phyloP scores from a whole-genome alignment of 2,797 vertebrate species.

The Macropodus opercularis region DNA sequence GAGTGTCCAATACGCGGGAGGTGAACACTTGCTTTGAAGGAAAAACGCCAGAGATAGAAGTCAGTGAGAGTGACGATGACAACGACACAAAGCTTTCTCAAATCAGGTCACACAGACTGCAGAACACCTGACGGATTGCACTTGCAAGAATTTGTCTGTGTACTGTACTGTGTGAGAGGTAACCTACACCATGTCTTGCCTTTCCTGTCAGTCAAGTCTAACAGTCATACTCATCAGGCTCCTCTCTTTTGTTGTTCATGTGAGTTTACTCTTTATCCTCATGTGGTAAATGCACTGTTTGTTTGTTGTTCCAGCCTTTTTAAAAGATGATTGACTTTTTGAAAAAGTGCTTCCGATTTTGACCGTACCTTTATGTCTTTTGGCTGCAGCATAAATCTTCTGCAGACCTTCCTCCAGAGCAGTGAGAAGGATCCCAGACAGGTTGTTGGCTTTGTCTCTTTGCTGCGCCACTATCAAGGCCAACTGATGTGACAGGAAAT shows the following conservation, averaged over 20 bases:
- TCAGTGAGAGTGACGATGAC: background rate
- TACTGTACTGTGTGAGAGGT: background rate
- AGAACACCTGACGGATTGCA: too few relatives aligned
- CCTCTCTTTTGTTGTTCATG: too few relatives aligned
- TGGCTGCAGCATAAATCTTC: slow-evolving; percentile 87
- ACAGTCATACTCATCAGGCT: too few relatives aligned
- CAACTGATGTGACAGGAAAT: slow-evolving; percentile 79
- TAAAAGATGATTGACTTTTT: background rate
- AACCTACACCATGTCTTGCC: slow-evolving; percentile 1
- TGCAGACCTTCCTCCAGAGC: slow-evolving; percentile 89
- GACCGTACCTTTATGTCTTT: slow-evolving; percentile 83
- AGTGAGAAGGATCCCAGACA: slow-evolving; percentile 88
- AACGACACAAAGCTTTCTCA: too few relatives aligned
- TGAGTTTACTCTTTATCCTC: too few relatives aligned
- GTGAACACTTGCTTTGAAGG: slow-evolving; percentile 88
- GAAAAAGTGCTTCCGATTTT: too few relatives aligned
- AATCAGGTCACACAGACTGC: too few relatives aligned
- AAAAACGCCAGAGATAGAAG: slow-evolving; percentile 7
- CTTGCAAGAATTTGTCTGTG: background rate
- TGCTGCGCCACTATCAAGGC: slow-evolving; percentile 92
- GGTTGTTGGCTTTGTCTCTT: slow-evolving; percentile 84
- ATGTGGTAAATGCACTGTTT: too few relatives aligned
- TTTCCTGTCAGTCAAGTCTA: slow-evolving; percentile 37
- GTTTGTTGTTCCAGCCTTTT: too few relatives aligned
- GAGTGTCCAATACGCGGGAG: slow-evolving; percentile 92